Base-by-base conservation (phyloP, 2,888 invertebrate genomes). In the Tiliacea citrago region DNA sequence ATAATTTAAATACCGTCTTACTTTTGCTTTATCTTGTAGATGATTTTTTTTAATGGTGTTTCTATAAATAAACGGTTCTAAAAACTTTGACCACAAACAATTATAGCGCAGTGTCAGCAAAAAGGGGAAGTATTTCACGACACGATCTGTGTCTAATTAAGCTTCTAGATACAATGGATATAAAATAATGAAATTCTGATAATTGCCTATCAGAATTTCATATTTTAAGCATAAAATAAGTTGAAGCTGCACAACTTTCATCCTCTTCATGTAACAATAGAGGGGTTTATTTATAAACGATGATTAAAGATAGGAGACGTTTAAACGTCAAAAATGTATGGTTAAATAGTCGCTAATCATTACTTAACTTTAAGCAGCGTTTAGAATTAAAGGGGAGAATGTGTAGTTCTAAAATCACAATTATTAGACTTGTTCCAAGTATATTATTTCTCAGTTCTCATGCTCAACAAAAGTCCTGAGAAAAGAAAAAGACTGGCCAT, bases 401-500 rank as follows among this genome's bases (percentile, higher is more conserved):
- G 42, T 42, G 10, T n/a, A 24, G 16, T 63, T 45, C 51, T 58
- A 35, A 39, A 63, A 57, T 75, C 6, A 35, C 16, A 51, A 12
- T 21, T 49, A 35, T 13, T 24, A 29, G 62, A 70, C 47, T 49
- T 10, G 16, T 35, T 13, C 21, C 61, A 49, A 45, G 35, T 49
- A 68, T 35, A 58, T 21, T 49, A n/a, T 51, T 63, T 63, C 42
- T 35, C 18, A 29, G n/a, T 62, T 68, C 35, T 62, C 68, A 42
- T 51, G 29, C 47, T 39, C 55, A 24, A 76, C 45, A 16, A 80
- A 62, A 70, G 24, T 71, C 57, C 58, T 69, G 62, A 35, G 83
- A 82, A 82, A 72, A 82, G 47, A 75, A 63, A 72, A 72, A 45
- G 0, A 49, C 68, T 69, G 69, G 35, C 45, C 62, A 69, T 82